Evolutionary conservation across 2,113 vertebrate genomes (phyloP).

Genomic region (Pangasianodon gigas): DNA sequence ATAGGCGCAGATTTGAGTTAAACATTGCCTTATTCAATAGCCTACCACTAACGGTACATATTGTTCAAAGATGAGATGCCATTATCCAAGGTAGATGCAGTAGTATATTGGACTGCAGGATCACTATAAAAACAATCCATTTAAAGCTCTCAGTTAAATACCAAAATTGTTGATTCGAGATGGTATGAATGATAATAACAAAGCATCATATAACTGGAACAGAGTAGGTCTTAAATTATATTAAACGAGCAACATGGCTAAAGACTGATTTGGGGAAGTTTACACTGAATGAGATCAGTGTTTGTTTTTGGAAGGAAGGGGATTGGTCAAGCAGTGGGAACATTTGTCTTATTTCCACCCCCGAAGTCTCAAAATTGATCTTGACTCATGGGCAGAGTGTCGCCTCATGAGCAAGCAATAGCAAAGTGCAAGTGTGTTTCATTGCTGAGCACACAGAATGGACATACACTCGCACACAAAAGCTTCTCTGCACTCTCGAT

Average conservation of each 20-base stretch:
- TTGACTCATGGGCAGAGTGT: not conserved
- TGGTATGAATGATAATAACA: not conserved
- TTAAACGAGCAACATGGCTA: not conserved
- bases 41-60: not conserved
- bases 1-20: not conserved
- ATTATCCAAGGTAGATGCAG: not conserved
- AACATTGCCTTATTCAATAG: not conserved
- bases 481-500: not conserved
- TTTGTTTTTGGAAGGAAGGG: constrained; percentile 10
- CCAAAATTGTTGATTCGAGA: not conserved
- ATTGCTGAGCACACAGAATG: not conserved
- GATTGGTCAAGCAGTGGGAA: not conserved
- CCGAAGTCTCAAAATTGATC: not conserved
- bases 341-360: not conserved
- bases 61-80: not conserved
- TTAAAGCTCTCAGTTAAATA: not conserved
- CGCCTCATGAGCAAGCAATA: not conserved
- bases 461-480: not conserved
- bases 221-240: not conserved
- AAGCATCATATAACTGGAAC: not conserved
- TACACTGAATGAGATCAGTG: not conserved
- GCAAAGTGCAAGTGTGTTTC: not conserved
- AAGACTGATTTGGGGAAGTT: not conserved
- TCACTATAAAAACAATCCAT: not conserved
- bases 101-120: not conserved